These are phyloP conservation scores for Motacilla alba DNA, from an alignment of 2,113 vertebrate species.

Conservation along the genomic window DNA sequence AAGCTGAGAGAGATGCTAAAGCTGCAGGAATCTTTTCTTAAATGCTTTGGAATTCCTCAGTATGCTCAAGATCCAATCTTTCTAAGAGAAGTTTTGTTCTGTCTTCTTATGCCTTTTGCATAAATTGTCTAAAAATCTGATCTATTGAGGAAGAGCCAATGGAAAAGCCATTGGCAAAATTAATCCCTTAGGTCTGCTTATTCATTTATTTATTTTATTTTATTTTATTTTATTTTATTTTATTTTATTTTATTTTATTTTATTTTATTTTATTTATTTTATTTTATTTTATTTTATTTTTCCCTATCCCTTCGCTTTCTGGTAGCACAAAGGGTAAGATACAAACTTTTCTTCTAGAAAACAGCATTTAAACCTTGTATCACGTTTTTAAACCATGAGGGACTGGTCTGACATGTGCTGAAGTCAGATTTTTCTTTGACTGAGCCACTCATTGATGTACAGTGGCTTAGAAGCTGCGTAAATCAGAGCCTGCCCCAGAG, in stretches of 20 bases:
- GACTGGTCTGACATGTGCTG: neutral
- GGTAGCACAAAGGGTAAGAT: neutral
- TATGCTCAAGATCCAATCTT: neutral
- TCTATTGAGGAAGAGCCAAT: neutral
- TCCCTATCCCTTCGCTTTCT: neutral
- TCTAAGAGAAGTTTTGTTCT: neutral
- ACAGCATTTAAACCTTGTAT: neutral
- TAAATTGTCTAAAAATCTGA: neutral
- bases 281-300: neutral
- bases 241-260: neutral
- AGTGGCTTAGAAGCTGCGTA: neutral
- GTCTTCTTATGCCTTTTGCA: neutral
- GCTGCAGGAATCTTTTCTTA: neutral
- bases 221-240: neutral
- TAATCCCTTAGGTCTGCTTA: fast-evolving
- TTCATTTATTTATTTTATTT: too few species aligned
- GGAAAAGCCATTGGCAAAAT: neutral
- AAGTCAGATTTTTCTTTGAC: neutral
- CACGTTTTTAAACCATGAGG: neutral
- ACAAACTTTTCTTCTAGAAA: neutral
- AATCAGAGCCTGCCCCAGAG: neutral
- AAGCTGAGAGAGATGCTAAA: neutral
- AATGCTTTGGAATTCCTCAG: neutral
- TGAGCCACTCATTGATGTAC: neutral
- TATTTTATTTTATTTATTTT: too few species aligned